Percentiles rank a stretch among this genome's conserved stretches.
These are phyloP conservation scores for Saccostrea echinata DNA, from an alignment of 1,140 invertebrate genomes.

Conservation along the genomic window DNA sequence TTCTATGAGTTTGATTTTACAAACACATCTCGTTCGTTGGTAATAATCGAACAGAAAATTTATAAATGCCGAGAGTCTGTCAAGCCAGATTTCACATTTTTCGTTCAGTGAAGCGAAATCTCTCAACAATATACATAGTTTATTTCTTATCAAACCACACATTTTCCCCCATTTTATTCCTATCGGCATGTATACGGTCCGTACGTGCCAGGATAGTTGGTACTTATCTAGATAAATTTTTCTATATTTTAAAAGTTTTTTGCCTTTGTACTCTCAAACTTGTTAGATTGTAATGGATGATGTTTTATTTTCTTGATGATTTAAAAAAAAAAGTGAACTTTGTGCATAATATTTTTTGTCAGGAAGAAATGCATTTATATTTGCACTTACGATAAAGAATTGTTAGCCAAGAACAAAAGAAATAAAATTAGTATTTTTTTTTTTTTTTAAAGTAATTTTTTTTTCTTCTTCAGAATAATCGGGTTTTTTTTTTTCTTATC, in stretches of 20 bases:
- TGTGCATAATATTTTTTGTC: neutral
- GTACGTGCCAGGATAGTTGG: neutral
- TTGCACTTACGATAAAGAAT: neutral
- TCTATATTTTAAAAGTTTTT: constrained; percentile 4
- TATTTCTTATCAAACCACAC: neutral
- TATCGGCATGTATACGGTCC: neutral
- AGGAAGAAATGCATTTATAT: neutral
- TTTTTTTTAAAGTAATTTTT: neutral
- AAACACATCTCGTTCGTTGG: neutral
- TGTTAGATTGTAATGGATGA: neutral
- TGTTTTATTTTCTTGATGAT: neutral
- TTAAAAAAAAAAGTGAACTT: neutral
- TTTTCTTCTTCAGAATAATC: neutral
- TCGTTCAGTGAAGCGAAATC: constrained; percentile 30
- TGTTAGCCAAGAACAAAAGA: neutral
- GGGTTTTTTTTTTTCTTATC: neutral
- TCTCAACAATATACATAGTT: neutral
- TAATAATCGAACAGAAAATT: neutral
- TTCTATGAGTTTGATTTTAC: neutral
- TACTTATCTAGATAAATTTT: constrained; percentile 29
- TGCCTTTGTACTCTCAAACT: neutral
- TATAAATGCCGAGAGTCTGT: neutral
- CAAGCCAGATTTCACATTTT: neutral
- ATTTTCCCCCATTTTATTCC: constrained; percentile 1
- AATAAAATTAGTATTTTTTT: neutral